Evolutionary conservation across 2,888 invertebrate genomes (phyloP), one percentile per base, ranked within the genome.

Genomic region (Apamea crenata): DNA sequence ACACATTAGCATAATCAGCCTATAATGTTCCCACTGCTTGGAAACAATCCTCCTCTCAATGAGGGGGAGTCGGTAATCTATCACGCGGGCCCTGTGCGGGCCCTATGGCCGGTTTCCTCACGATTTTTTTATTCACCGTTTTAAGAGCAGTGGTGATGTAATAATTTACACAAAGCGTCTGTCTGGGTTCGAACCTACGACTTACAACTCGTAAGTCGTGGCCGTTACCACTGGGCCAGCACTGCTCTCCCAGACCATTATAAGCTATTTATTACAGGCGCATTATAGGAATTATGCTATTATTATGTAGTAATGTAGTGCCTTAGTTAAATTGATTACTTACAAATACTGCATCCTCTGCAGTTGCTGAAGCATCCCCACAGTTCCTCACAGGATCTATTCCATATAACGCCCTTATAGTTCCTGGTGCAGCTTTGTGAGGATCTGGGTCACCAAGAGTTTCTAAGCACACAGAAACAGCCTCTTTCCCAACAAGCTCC

Each of bases 401-500:
- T 29, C 98, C 98, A 94, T 98, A 98, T 68, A 97, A 89, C 14
- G 98, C 98, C 89, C 98, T 96, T 74, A 99, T 94, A 25, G 97
- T 97, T 2, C 97, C 96, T 0, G 98, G 97, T 81, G 97, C 96
- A 21, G 98, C 98, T 88, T 97, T 97, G 0, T 92, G 84, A 5
- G 98, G 97, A 93, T 98, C 98, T 56, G 92, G 93, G 32, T 98
- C 97, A 18, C 98, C 98, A 78, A 98, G 93, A 53, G 97, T 90
- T 86, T 97, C 96, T 29, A 95, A 90, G 97, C 98, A 98, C 71
- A 95, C 95, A 32, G 95, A 91, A 10, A 98, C 96, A 14, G 98
- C 98, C 93, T 98, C 97, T 88, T 98, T 97, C 1, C 98, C 98
- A 71, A 98, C 97, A 74, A 99, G 91, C 93, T 98, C 98, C 91